phyloP scores from a whole-genome alignment of 2,888 invertebrate species.

The Lasioglossum pauxillum region DNA sequence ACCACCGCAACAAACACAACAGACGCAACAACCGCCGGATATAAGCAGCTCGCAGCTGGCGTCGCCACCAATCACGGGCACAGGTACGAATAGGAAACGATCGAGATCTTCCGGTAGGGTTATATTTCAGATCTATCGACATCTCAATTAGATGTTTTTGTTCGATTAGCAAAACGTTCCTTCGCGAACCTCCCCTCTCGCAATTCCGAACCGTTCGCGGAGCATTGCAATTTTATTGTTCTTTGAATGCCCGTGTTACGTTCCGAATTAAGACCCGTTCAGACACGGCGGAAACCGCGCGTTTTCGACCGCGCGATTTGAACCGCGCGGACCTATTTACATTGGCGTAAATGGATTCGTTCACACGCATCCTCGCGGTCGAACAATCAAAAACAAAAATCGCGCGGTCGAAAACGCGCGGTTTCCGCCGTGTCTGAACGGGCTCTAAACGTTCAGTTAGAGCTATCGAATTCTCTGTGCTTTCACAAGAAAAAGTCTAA shows the following conservation, averaged over 20 bases:
- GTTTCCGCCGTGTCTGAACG: too few relatives aligned
- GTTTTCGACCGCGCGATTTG: too few relatives aligned
- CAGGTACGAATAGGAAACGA: conserved; percentile 79
- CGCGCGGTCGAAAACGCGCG: too few relatives aligned
- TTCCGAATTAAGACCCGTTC: too few relatives aligned
- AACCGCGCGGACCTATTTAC: too few relatives aligned
- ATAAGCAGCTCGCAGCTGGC: conserved; percentile 83
- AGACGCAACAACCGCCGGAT: conserved; percentile 81
- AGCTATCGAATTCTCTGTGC: neutral
- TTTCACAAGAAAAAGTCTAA: neutral
- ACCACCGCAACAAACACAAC: conserved; percentile 67
- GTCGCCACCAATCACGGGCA: conserved; percentile 83
- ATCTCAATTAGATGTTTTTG: conserved; percentile 39
- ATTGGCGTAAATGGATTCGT: too few relatives aligned
- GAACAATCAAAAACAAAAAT: too few relatives aligned
- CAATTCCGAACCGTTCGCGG: neutral
- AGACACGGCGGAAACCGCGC: too few relatives aligned
- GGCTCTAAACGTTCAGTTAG: neutral
- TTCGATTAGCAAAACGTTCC: conserved; percentile 24
- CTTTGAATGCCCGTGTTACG: neutral
- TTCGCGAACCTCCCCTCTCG: neutral
- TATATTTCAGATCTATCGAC: conserved; percentile 52
- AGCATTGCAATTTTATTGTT: neutral
- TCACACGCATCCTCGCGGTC: too few relatives aligned
- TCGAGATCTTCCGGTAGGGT: conserved; percentile 63